Conservation (phyloP, 2,797 vertebrate species). For the Saxicola maurus region DNA sequence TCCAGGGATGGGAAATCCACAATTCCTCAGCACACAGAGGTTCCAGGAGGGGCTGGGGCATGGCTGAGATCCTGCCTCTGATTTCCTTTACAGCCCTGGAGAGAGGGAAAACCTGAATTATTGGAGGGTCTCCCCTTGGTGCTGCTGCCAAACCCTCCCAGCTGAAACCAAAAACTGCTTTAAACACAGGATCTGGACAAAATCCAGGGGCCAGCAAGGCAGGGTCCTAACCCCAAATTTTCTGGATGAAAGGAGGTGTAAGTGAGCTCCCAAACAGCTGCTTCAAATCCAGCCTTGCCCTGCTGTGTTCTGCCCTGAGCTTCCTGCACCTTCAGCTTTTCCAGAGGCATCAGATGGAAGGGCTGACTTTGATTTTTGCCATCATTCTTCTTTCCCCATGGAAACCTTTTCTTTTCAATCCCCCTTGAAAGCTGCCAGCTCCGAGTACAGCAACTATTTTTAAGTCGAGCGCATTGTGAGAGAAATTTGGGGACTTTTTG, state of each 20-base stretch:
- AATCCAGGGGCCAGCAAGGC: background rate
- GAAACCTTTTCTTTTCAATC: background rate
- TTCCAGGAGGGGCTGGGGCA: background rate
- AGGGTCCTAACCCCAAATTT: background rate
- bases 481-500: background rate
- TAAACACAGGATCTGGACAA: background rate
- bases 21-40: background rate
- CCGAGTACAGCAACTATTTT: conserved; percentile 7
- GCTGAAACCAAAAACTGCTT: background rate
- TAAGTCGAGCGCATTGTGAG: background rate
- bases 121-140: background rate
- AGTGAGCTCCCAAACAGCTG: background rate
- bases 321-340: background rate
- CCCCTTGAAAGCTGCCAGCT: background rate
- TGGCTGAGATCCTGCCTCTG: background rate
- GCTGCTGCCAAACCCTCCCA: background rate
- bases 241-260: background rate
- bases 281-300: background rate
- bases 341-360: background rate
- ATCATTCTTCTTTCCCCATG: background rate
- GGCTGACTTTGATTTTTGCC: conserved; percentile 33
- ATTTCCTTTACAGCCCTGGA: fast-evolving
- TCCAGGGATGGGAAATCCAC: background rate
- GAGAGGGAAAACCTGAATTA: background rate
- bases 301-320: background rate